phyloP scores from a whole-genome alignment of 2,113 vertebrate species.

The Azemiops feae region DNA sequence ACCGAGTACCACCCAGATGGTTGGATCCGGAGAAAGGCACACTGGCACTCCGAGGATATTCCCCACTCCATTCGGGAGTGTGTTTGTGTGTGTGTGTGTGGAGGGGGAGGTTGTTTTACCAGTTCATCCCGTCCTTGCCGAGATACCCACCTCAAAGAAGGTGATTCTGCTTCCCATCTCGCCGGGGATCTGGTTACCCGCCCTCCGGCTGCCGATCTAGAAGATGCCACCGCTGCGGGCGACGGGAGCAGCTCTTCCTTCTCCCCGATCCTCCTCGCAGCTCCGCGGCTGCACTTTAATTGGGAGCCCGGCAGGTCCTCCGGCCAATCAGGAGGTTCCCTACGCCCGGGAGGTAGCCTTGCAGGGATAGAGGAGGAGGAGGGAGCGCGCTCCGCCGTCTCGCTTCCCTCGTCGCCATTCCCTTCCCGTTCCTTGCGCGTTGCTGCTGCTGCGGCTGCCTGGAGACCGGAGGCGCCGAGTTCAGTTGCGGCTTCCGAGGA shows the following conservation, averaged over 20 bases:
- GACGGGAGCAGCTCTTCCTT: neutral
- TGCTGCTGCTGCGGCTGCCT: neutral
- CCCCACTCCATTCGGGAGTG: neutral
- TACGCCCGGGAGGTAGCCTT: neutral
- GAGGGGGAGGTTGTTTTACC: fast-evolving
- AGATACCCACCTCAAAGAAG: conserved; percentile 64
- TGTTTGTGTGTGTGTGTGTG: no score
- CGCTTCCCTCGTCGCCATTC: neutral
- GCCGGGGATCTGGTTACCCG: neutral
- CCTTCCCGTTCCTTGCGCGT: neutral
- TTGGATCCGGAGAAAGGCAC: neutral
- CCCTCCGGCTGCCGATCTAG: neutral
- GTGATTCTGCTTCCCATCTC: conserved; percentile 63
- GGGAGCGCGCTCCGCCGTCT: neutral
- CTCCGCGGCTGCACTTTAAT: conserved; percentile 10
- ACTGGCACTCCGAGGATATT: neutral
- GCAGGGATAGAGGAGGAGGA: neutral
- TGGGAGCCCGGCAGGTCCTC: neutral
- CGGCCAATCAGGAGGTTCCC: conserved; percentile 18
- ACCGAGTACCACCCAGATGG: neutral
- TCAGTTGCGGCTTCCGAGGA: neutral
- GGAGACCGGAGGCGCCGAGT: neutral
- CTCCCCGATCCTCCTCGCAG: neutral
- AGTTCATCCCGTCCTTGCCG: neutral
- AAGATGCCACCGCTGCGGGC: neutral